Conservation (phyloP, 2,888 invertebrate genomes). For the Sepioteuthis lessoniana region DNA sequence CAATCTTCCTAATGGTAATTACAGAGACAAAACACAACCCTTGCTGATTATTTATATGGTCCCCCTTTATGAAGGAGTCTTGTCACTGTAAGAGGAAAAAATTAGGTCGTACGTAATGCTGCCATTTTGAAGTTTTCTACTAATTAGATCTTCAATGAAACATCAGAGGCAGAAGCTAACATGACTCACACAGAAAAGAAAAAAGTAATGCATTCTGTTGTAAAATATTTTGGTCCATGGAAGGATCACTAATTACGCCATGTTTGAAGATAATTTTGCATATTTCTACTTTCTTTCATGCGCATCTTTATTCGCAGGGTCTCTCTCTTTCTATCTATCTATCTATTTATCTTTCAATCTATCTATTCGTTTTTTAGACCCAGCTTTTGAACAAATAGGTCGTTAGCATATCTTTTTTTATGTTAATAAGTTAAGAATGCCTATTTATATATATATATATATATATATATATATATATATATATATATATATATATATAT, state of each 20-base stretch:
- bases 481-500: no score
- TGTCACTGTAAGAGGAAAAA: not conserved
- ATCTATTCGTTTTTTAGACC: no score
- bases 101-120: not conserved
- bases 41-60: not conserved
- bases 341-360: no score
- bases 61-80: not conserved
- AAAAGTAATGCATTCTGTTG: not conserved
- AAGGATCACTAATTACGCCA: not conserved
- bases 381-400: no score
- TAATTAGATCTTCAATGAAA: not conserved
- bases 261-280: not conserved
- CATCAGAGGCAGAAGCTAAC: not conserved
- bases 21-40: not conserved
- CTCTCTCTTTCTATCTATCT: no score
- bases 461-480: no score
- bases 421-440: no score
- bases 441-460: no score
- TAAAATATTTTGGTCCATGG: not conserved
- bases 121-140: not conserved
- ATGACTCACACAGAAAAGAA: not conserved
- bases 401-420: no score
- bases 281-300: not conserved
- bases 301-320: no score
- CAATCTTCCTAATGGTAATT: not conserved